Evolutionary conservation across 1,140 invertebrate species (phyloP), one percentile per base, ranked within the genome.

Genomic region (Berghia stephanieae): DNA sequence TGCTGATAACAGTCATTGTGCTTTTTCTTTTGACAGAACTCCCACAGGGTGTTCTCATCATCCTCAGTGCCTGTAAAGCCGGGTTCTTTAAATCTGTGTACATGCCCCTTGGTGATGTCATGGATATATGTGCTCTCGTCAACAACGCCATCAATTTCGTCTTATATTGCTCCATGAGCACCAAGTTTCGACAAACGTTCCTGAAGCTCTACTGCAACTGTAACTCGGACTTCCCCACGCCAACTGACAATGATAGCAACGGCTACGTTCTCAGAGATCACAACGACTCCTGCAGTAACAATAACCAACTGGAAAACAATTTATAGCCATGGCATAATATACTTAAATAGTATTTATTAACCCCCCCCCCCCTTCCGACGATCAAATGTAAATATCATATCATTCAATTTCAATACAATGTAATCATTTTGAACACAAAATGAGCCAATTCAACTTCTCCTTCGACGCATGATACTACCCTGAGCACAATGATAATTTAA

Each of bases 121-220:
- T 98, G 94, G 96, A 98, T 86, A 93, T 97, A n/a, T 88, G 97
- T 69, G 96, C 96, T 0, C 90, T 98, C 5, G 89, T 98, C 44
- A 98, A 98, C 88, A 95, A 95, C 6, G 94, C 95, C 6, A 94
- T 98, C 38, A 97, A 96, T 84, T 98, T 98, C 85, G 93, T 98
- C 55, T 91, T 98, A 1, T 98, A 98, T 85, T 98, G 96, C 81
- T 93, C 94, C 34, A 98, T 98, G 96, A 96, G 95, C 66, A 91
- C 94, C 40, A 96, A 97, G 90, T 98, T 98, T 87, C 91, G 96
- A 13, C 92, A 93, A 52, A 96, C 95, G 0, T 98, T 97, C 79
- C 78, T 85, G 0, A 74, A 83, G 34, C 60, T 87, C 4, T 89
- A 85, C 78, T 88, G 85, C 74, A 27, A 76, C 18, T 84, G 80